Conservation (phyloP, 1,140 invertebrate species). For the Dermatophagoides farinae region DNA sequence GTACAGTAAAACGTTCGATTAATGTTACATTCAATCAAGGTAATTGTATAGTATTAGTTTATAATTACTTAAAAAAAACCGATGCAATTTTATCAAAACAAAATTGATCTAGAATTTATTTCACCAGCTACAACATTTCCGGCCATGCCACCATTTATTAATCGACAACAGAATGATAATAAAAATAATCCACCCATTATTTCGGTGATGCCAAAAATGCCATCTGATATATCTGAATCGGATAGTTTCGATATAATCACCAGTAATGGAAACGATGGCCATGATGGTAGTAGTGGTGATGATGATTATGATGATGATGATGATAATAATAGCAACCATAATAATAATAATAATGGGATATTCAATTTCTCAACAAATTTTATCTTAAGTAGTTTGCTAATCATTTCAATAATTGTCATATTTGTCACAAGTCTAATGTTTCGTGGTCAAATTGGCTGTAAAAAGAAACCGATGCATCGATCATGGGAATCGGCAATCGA, state of each 20-base stretch:
- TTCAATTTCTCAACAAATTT: not conserved
- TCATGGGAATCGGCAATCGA: conserved; percentile 7
- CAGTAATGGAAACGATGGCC: too few species aligned
- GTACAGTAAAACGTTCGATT: conserved; percentile 16
- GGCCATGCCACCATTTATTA: not conserved
- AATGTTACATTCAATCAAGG: conserved; percentile 15
- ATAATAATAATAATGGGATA: not conserved
- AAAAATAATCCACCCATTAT: not conserved
- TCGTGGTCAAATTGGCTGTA: not conserved
- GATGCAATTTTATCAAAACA: not conserved
- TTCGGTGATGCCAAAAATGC: not conserved
- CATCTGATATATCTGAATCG: not conserved
- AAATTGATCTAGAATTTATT: not conserved
- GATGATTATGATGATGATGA: not conserved
- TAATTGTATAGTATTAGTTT: conserved; percentile 4
- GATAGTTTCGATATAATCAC: too few species aligned
- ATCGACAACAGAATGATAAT: not conserved
- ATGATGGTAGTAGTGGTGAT: too few species aligned
- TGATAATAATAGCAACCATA: not conserved
- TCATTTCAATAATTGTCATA: not conserved
- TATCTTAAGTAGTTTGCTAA: not conserved
- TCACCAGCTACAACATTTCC: not conserved
- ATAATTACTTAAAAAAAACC: not conserved
- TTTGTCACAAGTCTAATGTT: not conserved
- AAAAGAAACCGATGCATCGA: not conserved